Percentiles rank a stretch among this genome's conserved stretches.
Evolutionary conservation across 2,113 vertebrate species (phyloP).

Genomic region (Lophius piscatorius): DNA sequence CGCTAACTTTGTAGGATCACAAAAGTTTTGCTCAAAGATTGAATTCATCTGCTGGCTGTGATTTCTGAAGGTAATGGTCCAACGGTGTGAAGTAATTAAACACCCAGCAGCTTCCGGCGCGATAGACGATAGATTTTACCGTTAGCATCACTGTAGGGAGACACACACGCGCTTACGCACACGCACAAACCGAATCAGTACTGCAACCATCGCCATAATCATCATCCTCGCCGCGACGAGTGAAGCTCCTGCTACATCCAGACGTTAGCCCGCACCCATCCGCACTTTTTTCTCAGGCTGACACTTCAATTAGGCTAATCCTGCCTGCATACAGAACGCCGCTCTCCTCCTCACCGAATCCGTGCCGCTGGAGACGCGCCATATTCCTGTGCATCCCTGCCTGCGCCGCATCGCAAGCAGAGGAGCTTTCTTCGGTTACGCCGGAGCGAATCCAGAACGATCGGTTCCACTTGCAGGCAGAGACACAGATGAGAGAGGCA

Average conservation of each 20-base stretch:
- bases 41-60: conserved; percentile 49
- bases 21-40: conserved; percentile 23
- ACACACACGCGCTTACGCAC: conserved; percentile 6
- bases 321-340: conserved; percentile 63
- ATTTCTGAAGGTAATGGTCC: conserved; percentile 40
- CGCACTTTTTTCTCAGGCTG: conserved; percentile 77
- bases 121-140: conserved; percentile 52
- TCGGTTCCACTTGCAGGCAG: conserved; percentile 50
- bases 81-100: conserved; percentile 48
- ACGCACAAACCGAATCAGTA: conserved; percentile 34
- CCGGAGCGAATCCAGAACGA: conserved; percentile 50
- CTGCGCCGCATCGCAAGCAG: conserved; percentile 63
- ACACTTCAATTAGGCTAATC: conserved; percentile 81
- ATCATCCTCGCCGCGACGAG: conserved; percentile 60
- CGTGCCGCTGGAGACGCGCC: conserved; percentile 61
- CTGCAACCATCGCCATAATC: conserved; percentile 58
- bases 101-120: conserved; percentile 40
- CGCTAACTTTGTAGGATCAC: conserved; percentile 30
- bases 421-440: conserved; percentile 33
- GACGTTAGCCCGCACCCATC: conserved; percentile 70
- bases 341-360: conserved; percentile 52
- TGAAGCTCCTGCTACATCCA: conserved; percentile 61
- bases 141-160: conserved; percentile 35
- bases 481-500: conserved; percentile 43
- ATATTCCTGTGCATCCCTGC: conserved; percentile 46